Conservation (phyloP, 2,113 vertebrate genomes). For the Vimba vimba region DNA sequence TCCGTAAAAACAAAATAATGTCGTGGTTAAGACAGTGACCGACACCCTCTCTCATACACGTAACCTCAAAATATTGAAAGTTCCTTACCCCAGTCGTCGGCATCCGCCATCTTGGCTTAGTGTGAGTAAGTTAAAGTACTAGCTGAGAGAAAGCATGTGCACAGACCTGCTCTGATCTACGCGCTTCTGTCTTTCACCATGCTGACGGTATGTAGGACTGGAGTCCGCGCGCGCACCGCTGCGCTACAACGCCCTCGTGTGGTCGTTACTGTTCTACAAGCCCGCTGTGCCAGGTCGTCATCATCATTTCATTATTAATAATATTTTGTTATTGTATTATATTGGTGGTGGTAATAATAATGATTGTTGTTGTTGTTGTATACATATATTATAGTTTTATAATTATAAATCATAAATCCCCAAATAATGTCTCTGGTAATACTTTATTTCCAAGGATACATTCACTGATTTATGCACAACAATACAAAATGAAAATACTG, state of each 20-base stretch:
- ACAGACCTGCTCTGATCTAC: background rate
- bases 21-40: conserved; percentile 37
- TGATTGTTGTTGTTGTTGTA: background rate
- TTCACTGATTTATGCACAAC: background rate
- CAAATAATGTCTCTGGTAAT: background rate
- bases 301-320: background rate
- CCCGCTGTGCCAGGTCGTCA: background rate
- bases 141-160: conserved; percentile 53
- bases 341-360: background rate
- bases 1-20: conserved; percentile 58
- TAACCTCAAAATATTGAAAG: conserved; percentile 19
- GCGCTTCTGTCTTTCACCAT: conserved; percentile 26
- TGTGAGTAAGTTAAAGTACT: conserved; percentile 63
- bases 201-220: conserved; percentile 47
- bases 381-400: background rate
- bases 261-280: background rate
- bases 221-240: background rate
- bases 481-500: conserved; percentile 10
- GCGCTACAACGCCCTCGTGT: background rate
- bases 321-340: no score
- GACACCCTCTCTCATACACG: background rate
- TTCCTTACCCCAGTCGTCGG: conserved; percentile 86
- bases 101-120: conserved; percentile 82
- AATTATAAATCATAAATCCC: background rate
- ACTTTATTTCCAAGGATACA: background rate